These are phyloP conservation scores for Caenorhabditis sp. DNA, from an alignment of 2,888 invertebrate genomes.

Conservation along the genomic window DNA sequence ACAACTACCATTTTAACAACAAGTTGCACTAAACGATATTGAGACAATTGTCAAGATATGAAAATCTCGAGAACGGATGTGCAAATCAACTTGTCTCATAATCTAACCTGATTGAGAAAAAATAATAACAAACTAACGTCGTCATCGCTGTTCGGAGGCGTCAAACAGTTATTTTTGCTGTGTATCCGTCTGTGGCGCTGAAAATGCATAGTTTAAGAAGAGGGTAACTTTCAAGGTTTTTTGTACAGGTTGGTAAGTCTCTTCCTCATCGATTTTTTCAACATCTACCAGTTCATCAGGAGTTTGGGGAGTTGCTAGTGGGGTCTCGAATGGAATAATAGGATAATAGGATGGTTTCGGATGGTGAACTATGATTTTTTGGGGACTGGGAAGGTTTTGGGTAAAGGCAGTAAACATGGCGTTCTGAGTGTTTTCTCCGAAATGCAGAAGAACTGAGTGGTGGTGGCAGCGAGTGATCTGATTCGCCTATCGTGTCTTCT, in stretches of 20 bases:
- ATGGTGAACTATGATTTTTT: not conserved
- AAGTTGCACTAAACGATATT: conserved; percentile 9
- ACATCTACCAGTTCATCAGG: conserved; percentile 15
- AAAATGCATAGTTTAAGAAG: conserved; percentile 9
- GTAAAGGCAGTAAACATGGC: conserved; percentile 16
- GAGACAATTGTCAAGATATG: not conserved
- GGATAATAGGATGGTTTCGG: conserved; percentile 1
- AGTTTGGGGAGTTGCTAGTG: not conserved
- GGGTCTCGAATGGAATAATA: not conserved
- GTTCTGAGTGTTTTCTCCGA: not conserved
- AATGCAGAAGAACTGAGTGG: not conserved
- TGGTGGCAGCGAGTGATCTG: conserved; percentile 49
- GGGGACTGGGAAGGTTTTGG: too few relatives aligned
- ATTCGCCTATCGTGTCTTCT: conserved; percentile 39
- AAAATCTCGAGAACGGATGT: conserved; percentile 25
- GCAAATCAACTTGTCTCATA: conserved; percentile 26
- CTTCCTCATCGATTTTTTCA: conserved; percentile 22
- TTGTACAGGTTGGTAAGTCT: not conserved
- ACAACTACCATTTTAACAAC: conserved; percentile 4
- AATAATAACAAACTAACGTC: conserved; percentile 63
- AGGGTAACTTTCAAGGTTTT: too few relatives aligned
- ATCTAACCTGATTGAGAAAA: conserved; percentile 56
- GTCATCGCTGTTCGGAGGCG: conserved; percentile 64
- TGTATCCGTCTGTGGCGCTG: conserved; percentile 61
- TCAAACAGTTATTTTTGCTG: conserved; percentile 58